Evolutionary conservation across 2,113 vertebrate genomes (phyloP), one percentile per base, ranked within the genome.

Genomic region (Herpetotheres cachinnans): DNA sequence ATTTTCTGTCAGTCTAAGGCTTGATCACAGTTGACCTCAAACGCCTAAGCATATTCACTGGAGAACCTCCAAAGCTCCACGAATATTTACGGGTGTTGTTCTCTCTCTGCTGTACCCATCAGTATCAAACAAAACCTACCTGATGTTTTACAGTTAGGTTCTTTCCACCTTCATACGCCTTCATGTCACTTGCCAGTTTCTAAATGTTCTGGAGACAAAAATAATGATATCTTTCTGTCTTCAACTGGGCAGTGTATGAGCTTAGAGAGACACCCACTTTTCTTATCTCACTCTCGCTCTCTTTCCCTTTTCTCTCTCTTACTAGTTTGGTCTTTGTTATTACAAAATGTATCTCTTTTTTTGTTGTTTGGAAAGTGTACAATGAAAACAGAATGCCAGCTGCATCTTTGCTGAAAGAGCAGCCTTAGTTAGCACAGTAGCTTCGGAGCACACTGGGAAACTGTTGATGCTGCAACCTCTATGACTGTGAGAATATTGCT

Each of bases 401-500:
- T 96, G 96, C 94, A 97, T 95, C 96, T 97, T 96, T 97, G 96
- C 96, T 97, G 96, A 97, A 97, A 97, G 95, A 96, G 95, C 94
- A 89, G 93, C 94, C 92, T 96, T 95, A 95, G 94, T 94, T 97
- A 96, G 95, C 96, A 95, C 82, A 95, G 90, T 96, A 93, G 93
- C 96, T 97, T 96, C 1, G 7, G 90, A 97, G 95, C 95, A 93
- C 81, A 84, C 91, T 97, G 95, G 95, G 91, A 97, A 97, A 96
- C 95, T 90, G 95, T 95, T 96, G 97, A 97, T 97, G 96, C 90
- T 96, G 94, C 89, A 95, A 93, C 95, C 97, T 95, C 92, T 94
- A 86, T 94, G 97, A 96, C 97, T 96, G 94, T 97, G 96, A 97
- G 97, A 97, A 96, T 95, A 96, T 91, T 94, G 93, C 97, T 93